Evolutionary conservation across 2,113 vertebrate genomes (phyloP), one percentile per base, ranked within the genome.

Genomic region (Pollachius pollachius): DNA sequence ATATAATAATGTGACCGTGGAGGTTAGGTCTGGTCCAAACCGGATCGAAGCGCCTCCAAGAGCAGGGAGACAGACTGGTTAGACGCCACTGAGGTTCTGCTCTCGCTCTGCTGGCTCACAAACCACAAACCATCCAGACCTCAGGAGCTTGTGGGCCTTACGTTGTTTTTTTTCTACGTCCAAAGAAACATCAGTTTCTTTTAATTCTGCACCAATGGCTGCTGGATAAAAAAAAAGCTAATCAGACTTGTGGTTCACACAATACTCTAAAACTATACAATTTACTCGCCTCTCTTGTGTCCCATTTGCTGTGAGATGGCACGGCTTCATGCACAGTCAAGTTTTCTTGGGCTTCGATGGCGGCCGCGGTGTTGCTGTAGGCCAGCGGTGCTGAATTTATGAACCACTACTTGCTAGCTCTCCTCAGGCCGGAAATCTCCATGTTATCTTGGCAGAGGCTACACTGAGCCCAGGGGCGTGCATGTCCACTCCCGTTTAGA

Each of bases 1-100:
- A 83, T 81, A 68, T 81, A 79, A 48, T 48, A 79, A 48, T 48
- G 41, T 48, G 41, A 48, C 41, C 41, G 71, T 21, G 65, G 52
- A 73, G 77, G 81, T 85, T 62, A 79, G 62, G 76, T 67, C 79
- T 78, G 81, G 82, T 69, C 67, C 70, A 83, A 85, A 82, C 82
- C 60, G 65, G 84, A 73, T 73, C 56, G 52, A 5, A 79, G 75
- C 79, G 64, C 72, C 71, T 73, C 0, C 0, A 67, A 69, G 67
- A 48, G 15, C 48, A 52, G 15, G 3, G 1, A 74, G 64, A 57
- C 19, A 64, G 70, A n/a, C 64, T 58, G 41, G 68, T 69, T 11
- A 37, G 64, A 69, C 18, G 58, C 27, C n/a, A 62, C 25, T 23
- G 19, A 60, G 57, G 52, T 65, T 64, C 61, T 52, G 68, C 17